Percentiles rank a stretch among this genome's conserved stretches.
Evolutionary conservation across 2,888 invertebrate genomes (phyloP).

Genomic region (Lochmaea crataegi): DNA sequence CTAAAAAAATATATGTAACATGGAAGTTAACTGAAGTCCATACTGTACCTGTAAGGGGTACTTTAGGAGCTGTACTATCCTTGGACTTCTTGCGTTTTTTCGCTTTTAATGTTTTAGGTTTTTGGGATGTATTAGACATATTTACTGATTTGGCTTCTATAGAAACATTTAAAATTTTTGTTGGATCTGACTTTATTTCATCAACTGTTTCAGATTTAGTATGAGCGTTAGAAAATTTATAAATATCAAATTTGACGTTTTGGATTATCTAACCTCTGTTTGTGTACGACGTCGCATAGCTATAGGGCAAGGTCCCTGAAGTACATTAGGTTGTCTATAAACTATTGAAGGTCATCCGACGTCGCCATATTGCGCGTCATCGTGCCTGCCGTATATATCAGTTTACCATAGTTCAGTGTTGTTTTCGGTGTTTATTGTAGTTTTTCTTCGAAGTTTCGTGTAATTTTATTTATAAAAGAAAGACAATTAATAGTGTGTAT

Average conservation of each 20-base stretch:
- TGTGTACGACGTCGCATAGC: too few relatives aligned
- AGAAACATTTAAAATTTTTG: conserved; percentile 4
- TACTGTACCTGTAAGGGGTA: conserved; percentile 74
- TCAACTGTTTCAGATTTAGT: conserved; percentile 4
- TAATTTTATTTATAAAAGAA: too few relatives aligned
- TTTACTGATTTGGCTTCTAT: conserved; percentile 17
- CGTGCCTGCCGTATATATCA: too few relatives aligned
- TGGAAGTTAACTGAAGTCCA: background rate
- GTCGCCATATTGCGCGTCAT: too few relatives aligned
- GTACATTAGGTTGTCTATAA: too few relatives aligned
- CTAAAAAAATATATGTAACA: conserved; percentile 33
- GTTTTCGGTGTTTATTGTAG: too few relatives aligned
- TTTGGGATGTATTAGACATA: conserved; percentile 54
- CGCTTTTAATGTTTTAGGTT: conserved; percentile 69
- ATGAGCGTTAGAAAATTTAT: background rate
- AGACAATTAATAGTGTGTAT: too few relatives aligned
- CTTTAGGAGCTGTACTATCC: conserved; percentile 78
- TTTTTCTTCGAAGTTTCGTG: too few relatives aligned
- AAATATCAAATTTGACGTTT: background rate
- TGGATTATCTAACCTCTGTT: background rate
- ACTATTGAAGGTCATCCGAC: too few relatives aligned
- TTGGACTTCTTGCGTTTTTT: conserved; percentile 79
- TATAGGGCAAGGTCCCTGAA: too few relatives aligned
- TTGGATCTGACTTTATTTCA: conserved; percentile 11
- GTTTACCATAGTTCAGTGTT: too few relatives aligned